Conservation (phyloP, 1,140 invertebrate genomes). For the Trichomalopsis sarcophagae region DNA sequence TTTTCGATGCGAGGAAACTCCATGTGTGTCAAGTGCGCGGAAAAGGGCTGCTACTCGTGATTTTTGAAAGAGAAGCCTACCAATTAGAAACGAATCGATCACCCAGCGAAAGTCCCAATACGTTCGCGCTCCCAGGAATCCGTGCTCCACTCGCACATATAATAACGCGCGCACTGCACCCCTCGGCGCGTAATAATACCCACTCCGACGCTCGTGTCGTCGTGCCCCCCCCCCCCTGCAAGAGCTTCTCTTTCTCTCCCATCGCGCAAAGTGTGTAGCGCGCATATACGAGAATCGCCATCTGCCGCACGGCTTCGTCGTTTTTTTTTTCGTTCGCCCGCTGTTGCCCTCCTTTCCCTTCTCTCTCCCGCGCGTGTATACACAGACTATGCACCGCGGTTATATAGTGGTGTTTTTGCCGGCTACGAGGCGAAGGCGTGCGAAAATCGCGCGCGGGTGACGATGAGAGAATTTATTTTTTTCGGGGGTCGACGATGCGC, state of each 20-base stretch:
- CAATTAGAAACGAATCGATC: too few relatives aligned
- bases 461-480: background rate
- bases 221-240: background rate
- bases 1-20: background rate
- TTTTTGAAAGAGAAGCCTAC: background rate
- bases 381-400: background rate
- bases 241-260: background rate
- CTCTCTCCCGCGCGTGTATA: background rate
- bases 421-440: background rate
- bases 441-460: background rate
- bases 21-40: background rate
- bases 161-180: background rate
- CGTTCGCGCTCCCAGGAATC: constrained; percentile 23
- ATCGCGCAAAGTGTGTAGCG: constrained; percentile 12
- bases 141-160: background rate
- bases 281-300: constrained; percentile 39
- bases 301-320: constrained; percentile 23
- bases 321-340: background rate
- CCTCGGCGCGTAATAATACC: background rate
- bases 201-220: background rate
- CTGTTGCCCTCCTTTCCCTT: constrained; percentile 38
- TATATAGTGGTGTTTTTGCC: background rate
- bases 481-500: too few relatives aligned
- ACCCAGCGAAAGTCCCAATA: too few relatives aligned
- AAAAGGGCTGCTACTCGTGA: background rate